Evolutionary conservation across 1,140 invertebrate species (phyloP), one percentile per base, ranked within the genome.

Genomic region (Neuroterus valhalla): DNA sequence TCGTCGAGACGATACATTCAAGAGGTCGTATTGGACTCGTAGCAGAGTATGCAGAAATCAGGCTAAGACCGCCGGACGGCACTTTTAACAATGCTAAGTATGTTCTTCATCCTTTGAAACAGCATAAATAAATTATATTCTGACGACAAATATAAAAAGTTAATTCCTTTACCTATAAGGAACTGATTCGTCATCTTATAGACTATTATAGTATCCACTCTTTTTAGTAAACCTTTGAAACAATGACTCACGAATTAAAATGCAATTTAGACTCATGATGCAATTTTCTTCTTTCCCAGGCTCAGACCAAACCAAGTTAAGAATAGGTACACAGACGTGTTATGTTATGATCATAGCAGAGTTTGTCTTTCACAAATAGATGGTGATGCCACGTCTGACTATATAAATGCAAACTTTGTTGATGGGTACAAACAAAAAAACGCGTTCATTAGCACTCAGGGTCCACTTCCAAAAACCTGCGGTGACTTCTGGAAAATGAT

Each of bases 381-480:
- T 75, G 93, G 93, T 52, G 96, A 98, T 79, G 91, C 94, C 15
- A 92, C 92, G 74, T 94, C 95, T 46, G 97, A 98, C 91, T 99
- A 99, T 85, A 98, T 99, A 84, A 98, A 99, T 91, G 98, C 97
- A 38, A 99, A 99, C 92, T 99, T 95, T 91, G 97, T 99, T 38
- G 98, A 99, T 91, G 98, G 98, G 3, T 99, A 99, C 89, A 97
- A 97, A 88, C 97, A 99, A 88, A 98, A 97, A 85, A 98, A 98
- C 91, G 97, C 98, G 52, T 99, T 98, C 89, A 99, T 99, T 86
- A 98, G 96, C 78, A 98, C 98, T 80, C 98, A 99, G 93, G 97
- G 98, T 82, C 98, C 98, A 45, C 91, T 99, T 78, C 95, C 96
- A 71, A 96, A 96, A 87, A 99, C 98, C 62, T 96, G 96, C 86